phyloP scores from a whole-genome alignment of 2,888 invertebrate species.

The Aethes cnicana region DNA sequence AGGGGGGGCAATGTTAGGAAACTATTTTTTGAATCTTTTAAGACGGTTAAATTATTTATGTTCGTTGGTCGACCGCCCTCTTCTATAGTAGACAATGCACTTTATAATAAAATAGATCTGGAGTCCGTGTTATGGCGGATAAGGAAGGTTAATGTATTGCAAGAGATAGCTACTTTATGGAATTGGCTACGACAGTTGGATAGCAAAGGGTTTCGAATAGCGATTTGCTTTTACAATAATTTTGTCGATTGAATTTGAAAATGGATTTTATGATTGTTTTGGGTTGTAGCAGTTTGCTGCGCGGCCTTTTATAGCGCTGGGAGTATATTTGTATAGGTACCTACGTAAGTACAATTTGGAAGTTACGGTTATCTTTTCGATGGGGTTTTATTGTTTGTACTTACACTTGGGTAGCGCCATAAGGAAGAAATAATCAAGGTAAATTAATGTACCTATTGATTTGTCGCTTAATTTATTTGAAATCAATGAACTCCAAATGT shows the following conservation, averaged over 20 bases:
- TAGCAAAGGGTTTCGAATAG: constrained; percentile 70
- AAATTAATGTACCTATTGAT: too few relatives aligned
- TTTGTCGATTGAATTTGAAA: constrained; percentile 47
- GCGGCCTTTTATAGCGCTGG: background rate
- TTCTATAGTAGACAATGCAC: constrained; percentile 77
- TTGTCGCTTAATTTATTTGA: too few relatives aligned
- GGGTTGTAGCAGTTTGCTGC: constrained; percentile 38
- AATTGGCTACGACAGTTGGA: constrained; percentile 71
- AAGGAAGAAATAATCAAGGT: too few relatives aligned
- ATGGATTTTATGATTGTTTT: constrained; percentile 42
- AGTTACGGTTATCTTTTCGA: too few relatives aligned
- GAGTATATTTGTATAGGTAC: background rate
- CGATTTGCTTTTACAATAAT: constrained; percentile 63
- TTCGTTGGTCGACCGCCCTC: constrained; percentile 71
- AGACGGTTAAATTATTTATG: constrained; percentile 82
- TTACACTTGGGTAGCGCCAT: too few relatives aligned
- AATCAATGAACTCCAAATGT: too few relatives aligned
- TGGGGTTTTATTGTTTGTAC: too few relatives aligned
- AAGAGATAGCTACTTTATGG: constrained; percentile 76
- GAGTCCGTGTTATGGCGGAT: constrained; percentile 77
- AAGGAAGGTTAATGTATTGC: constrained; percentile 77
- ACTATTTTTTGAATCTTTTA: constrained; percentile 83
- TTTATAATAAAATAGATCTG: constrained; percentile 81
- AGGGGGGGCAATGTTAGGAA: constrained; percentile 81
- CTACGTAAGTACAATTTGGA: background rate